Conservation (phyloP, 2,113 vertebrate genomes). For the Symphodus melops region DNA sequence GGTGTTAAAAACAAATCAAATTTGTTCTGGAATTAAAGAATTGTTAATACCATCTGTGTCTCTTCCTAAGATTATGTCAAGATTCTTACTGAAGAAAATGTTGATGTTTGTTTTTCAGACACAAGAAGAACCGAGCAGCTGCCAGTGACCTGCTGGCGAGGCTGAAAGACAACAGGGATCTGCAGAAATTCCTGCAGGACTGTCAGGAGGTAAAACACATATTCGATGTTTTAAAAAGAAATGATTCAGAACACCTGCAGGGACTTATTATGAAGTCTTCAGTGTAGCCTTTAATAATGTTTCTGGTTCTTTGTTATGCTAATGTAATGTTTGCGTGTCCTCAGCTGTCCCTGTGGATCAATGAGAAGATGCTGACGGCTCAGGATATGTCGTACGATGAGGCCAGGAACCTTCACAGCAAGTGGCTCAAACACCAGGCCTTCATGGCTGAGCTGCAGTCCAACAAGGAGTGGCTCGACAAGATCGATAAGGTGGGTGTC, state of each 20-base stretch:
- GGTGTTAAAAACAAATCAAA: too few species aligned
- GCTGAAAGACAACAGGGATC: constrained; percentile 97
- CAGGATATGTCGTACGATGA: constrained; percentile 99
- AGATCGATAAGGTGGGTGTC: constrained; percentile 94
- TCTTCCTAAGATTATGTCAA: not conserved
- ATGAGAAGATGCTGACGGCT: constrained; percentile 99
- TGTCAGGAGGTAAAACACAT: constrained; percentile 90
- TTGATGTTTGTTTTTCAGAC: constrained; percentile 77
- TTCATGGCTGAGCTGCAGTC: constrained; percentile 98
- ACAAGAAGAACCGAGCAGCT: constrained; percentile 94
- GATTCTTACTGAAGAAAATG: not conserved
- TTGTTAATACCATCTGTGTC: too few species aligned
- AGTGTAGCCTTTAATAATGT: not conserved
- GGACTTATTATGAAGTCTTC: not conserved
- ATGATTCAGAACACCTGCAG: not conserved
- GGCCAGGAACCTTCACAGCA: constrained; percentile 97
- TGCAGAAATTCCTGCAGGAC: constrained; percentile 98
- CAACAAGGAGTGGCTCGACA: constrained; percentile 99
- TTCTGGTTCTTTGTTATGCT: not conserved
- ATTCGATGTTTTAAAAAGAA: not conserved
- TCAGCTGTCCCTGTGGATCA: constrained; percentile 97
- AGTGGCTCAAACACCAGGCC: constrained; percentile 96
- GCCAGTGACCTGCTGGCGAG: constrained; percentile 93
- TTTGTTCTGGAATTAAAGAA: too few species aligned
- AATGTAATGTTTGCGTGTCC: constrained; percentile 13